Percentiles rank a stretch among this genome's conserved stretches.
phyloP scores from a whole-genome alignment of 2,888 invertebrate species.

The Diaphora mendica region DNA sequence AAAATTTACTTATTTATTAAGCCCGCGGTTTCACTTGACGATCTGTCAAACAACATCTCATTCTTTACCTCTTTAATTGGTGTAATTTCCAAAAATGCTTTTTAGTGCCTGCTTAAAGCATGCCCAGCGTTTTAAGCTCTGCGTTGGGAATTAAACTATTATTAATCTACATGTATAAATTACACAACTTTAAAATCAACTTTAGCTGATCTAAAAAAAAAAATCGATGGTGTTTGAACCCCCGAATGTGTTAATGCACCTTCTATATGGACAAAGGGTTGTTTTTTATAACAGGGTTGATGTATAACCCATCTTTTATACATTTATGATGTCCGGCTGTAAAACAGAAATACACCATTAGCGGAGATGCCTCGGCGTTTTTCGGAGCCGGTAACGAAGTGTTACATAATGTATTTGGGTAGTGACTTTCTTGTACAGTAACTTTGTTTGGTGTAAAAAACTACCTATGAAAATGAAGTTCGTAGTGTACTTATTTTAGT shows the following conservation, averaged over 20 bases:
- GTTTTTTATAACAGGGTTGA: conserved; percentile 55
- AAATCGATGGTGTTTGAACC: conserved; percentile 24
- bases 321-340: conserved; percentile 69
- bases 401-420: neutral
- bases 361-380: conserved; percentile 37
- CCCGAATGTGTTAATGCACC: conserved; percentile 68
- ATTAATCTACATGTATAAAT: neutral
- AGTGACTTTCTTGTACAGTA: neutral
- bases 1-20: neutral
- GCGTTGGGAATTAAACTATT: too few relatives aligned
- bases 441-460: neutral
- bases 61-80: too few relatives aligned
- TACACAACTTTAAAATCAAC: neutral
- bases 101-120: neutral
- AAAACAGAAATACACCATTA: conserved; percentile 68
- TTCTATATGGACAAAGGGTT: conserved; percentile 67
- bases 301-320: conserved; percentile 60
- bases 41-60: too few relatives aligned
- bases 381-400: conserved; percentile 27
- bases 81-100: too few relatives aligned
- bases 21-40: too few relatives aligned
- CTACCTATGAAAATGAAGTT: neutral
- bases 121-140: too few relatives aligned
- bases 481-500: neutral
- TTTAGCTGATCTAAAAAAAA: conserved; percentile 20